A percentile compares a stretch with the other conserved stretches of the same genome.
These are phyloP conservation scores for Rhopalosiphum maidis DNA, from an alignment of 1,140 invertebrate genomes.

Conservation along the genomic window DNA sequence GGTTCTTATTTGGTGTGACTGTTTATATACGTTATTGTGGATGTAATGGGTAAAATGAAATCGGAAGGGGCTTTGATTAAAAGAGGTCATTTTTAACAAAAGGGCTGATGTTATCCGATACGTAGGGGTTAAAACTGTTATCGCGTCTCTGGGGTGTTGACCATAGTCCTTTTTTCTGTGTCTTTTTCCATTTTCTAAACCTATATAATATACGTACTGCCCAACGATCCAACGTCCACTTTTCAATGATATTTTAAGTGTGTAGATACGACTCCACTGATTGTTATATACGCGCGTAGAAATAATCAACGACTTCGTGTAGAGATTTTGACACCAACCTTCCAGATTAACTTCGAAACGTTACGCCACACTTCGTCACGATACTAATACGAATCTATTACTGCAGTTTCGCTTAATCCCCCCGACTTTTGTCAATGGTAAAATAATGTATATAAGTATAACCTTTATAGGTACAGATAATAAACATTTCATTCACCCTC, in stretches of 20 bases:
- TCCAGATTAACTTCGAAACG: background rate
- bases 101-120: constrained; percentile 48
- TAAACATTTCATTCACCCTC: background rate
- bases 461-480: background rate
- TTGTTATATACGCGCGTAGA: background rate
- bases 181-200: background rate
- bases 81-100: constrained; percentile 57
- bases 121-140: constrained; percentile 42
- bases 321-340: background rate
- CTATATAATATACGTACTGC: background rate
- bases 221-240: background rate
- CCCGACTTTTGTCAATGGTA: no score
- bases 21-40: background rate
- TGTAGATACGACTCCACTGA: background rate
- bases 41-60: constrained; percentile 28
- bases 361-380: background rate
- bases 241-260: constrained; percentile 23
- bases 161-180: constrained; percentile 36
- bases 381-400: constrained; percentile 28
- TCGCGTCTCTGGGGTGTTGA: constrained; percentile 52
- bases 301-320: constrained; percentile 3
- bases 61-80: constrained; percentile 49
- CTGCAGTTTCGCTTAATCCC: background rate
- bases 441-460: background rate
- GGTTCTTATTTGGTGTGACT: background rate